Conservation (phyloP, 2,113 vertebrate genomes). For the Lota lota region DNA sequence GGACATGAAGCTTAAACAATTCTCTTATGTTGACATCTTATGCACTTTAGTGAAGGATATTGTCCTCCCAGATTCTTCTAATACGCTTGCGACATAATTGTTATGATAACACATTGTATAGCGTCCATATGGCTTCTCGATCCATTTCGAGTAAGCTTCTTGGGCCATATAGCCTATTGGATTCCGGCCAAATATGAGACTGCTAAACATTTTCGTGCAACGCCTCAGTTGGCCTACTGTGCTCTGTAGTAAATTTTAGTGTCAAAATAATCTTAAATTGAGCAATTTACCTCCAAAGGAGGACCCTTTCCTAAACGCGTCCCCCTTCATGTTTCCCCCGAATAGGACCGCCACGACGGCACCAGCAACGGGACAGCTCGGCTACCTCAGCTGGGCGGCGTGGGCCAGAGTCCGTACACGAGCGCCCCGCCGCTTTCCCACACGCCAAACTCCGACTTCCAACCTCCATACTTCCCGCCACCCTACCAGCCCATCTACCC, state of each 20-base stretch:
- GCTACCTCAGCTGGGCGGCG: conserved; percentile 93
- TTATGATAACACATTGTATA: neutral
- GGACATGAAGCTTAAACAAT: neutral
- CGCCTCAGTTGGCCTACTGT: neutral
- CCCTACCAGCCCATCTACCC: conserved; percentile 97
- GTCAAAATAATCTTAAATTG: too few relatives aligned
- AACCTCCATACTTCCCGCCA: conserved; percentile 92
- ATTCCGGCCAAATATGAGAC: neutral
- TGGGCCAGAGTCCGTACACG: conserved; percentile 94
- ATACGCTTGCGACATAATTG: neutral
- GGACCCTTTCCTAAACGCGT: conserved; percentile 12
- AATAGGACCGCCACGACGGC: conserved; percentile 92
- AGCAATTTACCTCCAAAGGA: too few relatives aligned
- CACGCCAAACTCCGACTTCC: conserved; percentile 94
- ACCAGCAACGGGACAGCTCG: conserved; percentile 94
- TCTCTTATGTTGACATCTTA: neutral
- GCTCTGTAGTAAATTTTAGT: too few relatives aligned
- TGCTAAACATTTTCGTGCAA: neutral
- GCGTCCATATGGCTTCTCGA: neutral
- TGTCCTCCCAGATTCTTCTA: neutral
- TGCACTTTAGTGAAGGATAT: neutral
- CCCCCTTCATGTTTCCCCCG: conserved; percentile 25
- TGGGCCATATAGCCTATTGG: neutral
- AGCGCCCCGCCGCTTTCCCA: conserved; percentile 94
- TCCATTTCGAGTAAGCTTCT: neutral